Evolutionary conservation across 1,140 invertebrate genomes (phyloP), one percentile per base, ranked within the genome.

Genomic region (Macrostomum lignano): DNA sequence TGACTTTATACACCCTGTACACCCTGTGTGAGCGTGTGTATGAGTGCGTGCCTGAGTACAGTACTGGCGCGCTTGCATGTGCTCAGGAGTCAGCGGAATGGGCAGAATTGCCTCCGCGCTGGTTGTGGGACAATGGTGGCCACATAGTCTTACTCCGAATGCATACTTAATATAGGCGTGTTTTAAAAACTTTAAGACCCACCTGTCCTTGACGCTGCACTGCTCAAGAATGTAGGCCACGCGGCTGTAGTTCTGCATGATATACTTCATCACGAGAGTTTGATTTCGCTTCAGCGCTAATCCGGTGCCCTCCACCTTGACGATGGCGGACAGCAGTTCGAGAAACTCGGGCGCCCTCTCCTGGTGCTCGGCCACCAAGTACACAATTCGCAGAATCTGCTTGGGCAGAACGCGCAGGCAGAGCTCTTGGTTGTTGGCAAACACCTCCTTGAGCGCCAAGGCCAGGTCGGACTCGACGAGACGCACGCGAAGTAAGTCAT

Each of bases 401-500:
- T 33, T 24, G 4, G 37, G 37, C 10, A 39, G 28, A 22, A 41
- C 35, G 23, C 40, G 39, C 17, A 41, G 21, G 17, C 40, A 41
- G 9, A 37, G 31, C 2, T 21, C 20, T 25, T 41, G 37, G 22
- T 41, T 41, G 9, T 37, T 37, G 17, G 30, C 30, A 23, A 41
- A 41, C 4, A 32, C 29, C 37, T 41, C 20, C n/a, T 2, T 21
- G 7, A 29, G 31, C 28, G 26, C 19, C 28, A 49, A 42, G 9
- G 49, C 48, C 6, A 52, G 26, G 33, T 51, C 44, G n/a, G 44
- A 22, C 25, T 46, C 42, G 5, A 47, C 47, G 6, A 47, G 17
- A 36, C 51, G 44, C 17, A 45, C 46, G 2, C 39, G 40, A 28
- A 54, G 36, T 2, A 54, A 19, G 26, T 43, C 33, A 36, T 54